Evolutionary conservation across 1,140 invertebrate species (phyloP).

Genomic region (Holcopasites calliopsidis): DNA sequence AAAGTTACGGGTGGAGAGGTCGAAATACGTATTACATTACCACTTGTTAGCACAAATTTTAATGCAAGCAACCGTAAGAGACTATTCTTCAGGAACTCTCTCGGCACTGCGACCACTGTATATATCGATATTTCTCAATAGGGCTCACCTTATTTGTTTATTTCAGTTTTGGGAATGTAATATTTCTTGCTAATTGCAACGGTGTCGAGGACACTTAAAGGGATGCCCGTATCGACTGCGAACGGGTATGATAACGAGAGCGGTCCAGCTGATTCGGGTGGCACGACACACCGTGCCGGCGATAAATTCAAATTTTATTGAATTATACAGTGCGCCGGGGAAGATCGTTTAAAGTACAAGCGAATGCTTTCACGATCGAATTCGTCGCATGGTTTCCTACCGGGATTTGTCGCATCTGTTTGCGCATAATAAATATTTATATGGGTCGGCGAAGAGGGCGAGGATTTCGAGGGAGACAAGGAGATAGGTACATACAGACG

Average conservation of each 20-base stretch:
- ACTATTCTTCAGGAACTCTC: too few relatives aligned
- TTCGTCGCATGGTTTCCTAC: slow-evolving; percentile 22
- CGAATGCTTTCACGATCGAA: slow-evolving; percentile 56
- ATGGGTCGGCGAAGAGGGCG: background rate
- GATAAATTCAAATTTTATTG: slow-evolving; percentile 65
- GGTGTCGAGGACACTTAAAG: too few relatives aligned
- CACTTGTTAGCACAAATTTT: too few relatives aligned
- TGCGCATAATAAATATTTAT: slow-evolving; percentile 46
- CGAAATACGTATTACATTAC: too few relatives aligned
- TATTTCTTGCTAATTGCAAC: too few relatives aligned
- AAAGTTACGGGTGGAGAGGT: too few relatives aligned
- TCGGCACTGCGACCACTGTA: too few relatives aligned
- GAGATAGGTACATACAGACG: background rate
- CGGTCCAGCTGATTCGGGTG: background rate
- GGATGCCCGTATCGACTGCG: background rate
- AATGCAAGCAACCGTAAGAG: too few relatives aligned
- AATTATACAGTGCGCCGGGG: slow-evolving; percentile 58
- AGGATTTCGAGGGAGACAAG: background rate
- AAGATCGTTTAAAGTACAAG: slow-evolving; percentile 57
- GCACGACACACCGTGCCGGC: background rate
- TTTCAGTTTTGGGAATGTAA: too few relatives aligned
- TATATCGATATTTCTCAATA: too few relatives aligned
- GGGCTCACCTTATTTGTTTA: too few relatives aligned
- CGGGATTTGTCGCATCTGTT: slow-evolving; percentile 21
- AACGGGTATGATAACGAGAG: slow-evolving; percentile 50